These are phyloP conservation scores for Trochalopteron elliotii DNA, from an alignment of 2,113 vertebrate genomes.

Conservation along the genomic window DNA sequence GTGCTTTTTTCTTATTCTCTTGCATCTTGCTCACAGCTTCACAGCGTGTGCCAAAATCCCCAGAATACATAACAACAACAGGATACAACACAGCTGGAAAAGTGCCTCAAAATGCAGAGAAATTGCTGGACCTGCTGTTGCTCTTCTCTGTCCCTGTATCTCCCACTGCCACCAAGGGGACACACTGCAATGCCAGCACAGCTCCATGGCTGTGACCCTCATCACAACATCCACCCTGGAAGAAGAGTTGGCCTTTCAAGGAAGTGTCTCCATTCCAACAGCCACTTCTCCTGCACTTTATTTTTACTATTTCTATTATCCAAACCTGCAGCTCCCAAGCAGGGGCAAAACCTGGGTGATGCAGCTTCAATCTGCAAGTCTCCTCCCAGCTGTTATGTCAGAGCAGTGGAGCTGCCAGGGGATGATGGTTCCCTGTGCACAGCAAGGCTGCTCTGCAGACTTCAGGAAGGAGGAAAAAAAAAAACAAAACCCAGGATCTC, in stretches of 20 bases:
- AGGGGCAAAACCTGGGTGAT: background rate
- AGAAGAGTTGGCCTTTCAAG: background rate
- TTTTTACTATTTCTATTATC: background rate
- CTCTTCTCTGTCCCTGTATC: background rate
- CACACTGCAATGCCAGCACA: background rate
- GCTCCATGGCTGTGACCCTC: rapidly evolving
- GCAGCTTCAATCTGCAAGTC: background rate
- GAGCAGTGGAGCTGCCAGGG: background rate
- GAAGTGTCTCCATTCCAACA: background rate
- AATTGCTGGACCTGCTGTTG: background rate
- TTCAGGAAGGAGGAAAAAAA: background rate
- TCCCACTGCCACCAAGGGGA: background rate
- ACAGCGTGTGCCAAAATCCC: background rate
- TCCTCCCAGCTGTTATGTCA: background rate
- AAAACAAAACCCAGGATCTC: rapidly evolving
- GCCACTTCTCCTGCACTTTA: background rate
- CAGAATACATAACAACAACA: background rate
- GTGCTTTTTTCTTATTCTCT: background rate
- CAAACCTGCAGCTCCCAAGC: background rate
- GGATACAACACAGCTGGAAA: background rate
- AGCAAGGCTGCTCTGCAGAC: background rate
- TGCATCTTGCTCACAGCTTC: background rate
- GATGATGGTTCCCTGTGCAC: background rate
- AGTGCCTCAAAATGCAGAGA: background rate
- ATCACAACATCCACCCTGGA: background rate